Conservation (phyloP, 2,888 invertebrate genomes). For the Drosophila histrio region DNA sequence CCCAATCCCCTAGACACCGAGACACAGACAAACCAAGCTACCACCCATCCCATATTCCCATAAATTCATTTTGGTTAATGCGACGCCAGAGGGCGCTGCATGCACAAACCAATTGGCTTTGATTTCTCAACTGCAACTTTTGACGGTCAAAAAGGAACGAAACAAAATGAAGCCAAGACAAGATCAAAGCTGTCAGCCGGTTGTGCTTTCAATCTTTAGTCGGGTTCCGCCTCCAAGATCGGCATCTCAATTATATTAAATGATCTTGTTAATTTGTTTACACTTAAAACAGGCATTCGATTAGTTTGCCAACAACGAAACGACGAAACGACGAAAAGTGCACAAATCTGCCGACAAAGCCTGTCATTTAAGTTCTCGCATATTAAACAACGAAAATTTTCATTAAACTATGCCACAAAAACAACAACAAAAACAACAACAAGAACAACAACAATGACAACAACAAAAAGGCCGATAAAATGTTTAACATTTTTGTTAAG, state of each 20-base stretch:
- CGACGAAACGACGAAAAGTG: conserved; percentile 48
- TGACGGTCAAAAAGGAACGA: conserved; percentile 27
- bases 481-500: conserved; percentile 70
- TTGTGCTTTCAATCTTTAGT: conserved; percentile 36
- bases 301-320: too few species aligned
- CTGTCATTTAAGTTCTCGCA: conserved; percentile 57
- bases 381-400: conserved; percentile 58
- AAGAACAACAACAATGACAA: conserved; percentile 26
- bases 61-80: conserved; percentile 59
- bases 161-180: conserved; percentile 21
- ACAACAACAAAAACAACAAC: conserved; percentile 20
- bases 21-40: too few species aligned
- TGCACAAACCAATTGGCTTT: conserved; percentile 25
- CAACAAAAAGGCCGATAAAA: conserved; percentile 60
- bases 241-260: conserved; percentile 69
- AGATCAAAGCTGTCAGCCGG: conserved; percentile 48
- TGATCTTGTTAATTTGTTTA: conserved; percentile 80
- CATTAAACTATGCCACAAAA: conserved; percentile 39
- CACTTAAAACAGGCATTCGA: conserved; percentile 59
- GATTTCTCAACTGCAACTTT: conserved; percentile 34
- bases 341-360: conserved; percentile 68
- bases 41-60: conserved; percentile 27
- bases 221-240: conserved; percentile 63
- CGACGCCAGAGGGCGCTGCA: conserved; percentile 58
- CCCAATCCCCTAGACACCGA: conserved; percentile 19